A percentile compares a stretch with the other conserved stretches of the same genome.
phyloP scores from a whole-genome alignment of 2,797 vertebrate genomes.

The Acrossocheilus fasciatus region DNA sequence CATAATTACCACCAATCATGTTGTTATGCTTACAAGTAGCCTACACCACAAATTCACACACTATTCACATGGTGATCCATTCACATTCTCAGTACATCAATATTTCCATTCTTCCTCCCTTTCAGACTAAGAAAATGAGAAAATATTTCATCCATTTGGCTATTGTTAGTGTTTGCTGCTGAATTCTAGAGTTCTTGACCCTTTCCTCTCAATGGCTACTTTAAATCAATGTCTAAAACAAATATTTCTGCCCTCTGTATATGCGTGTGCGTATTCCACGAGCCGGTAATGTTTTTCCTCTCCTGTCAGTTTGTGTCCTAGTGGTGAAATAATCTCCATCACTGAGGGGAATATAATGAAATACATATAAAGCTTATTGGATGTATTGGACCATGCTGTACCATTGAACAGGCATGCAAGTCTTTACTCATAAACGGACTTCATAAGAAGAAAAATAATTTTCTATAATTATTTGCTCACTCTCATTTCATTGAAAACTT shows the following conservation, averaged over 20 bases:
- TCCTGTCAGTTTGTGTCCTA: neutral
- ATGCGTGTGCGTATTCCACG: slow-evolving; percentile 17
- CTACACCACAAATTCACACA: neutral
- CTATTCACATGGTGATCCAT: slow-evolving; percentile 9
- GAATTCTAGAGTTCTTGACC: slow-evolving; percentile 70
- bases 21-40: neutral
- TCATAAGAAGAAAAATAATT: neutral
- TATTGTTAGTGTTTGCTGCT: slow-evolving; percentile 67
- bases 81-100: slow-evolving; percentile 28
- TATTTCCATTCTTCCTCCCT: neutral
- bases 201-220: slow-evolving; percentile 61
- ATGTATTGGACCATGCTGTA: neutral
- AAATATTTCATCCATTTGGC: slow-evolving; percentile 55
- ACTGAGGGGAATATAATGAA: slow-evolving; percentile 10
- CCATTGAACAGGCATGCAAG: neutral
- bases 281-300: neutral
- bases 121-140: neutral
- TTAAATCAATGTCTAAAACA: slow-evolving; percentile 76
- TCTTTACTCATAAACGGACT: neutral
- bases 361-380: slow-evolving; percentile 16
- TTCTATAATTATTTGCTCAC: neutral
- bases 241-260: slow-evolving; percentile 70
- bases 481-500: neutral
- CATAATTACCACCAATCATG: slow-evolving; percentile 26
- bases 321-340: slow-evolving; percentile 9